Evolutionary conservation across 2,888 invertebrate species (phyloP), one percentile per base, ranked within the genome.

Genomic region (Allacma fusca): DNA sequence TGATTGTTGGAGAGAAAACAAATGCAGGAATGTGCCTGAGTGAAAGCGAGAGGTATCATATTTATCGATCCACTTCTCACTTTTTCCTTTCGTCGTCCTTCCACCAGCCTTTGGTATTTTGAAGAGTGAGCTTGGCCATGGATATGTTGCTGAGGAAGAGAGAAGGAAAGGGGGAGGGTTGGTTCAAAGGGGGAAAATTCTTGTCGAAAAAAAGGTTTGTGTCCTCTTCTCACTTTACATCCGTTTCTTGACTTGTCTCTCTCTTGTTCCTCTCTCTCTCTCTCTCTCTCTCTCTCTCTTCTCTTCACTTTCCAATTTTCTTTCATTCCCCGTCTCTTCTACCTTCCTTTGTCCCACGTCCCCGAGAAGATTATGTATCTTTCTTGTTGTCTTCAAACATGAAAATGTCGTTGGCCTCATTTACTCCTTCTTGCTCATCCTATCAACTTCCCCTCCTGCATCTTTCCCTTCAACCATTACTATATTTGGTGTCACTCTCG

Each of bases 1-100:
- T 50, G 50, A 50, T 50, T 50, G 50, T 50, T 16, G 50, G 50
- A 5, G 50, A 50, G 50, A 50, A 16, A 16, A n/a, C 1, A 50
- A 50, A 50, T 19, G 50, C 50, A n/a, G 50, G 50, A 50, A 50
- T 50, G 50, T 50, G 50, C 50, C 50, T n/a, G 16, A 19, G 50
- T 50, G 50, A 50, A 50, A 50, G 50, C 2, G 67, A 76, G 65
- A 70, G 77, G 76, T 78, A 81, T 81, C 78, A 77, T 79, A 80
- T 77, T 76, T 79, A 79, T 81, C 81, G 81, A 81, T 79, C 79
- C 76, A 77, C 64, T 44, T 34, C 16, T 21, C 1, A 24, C 44
- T 43, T 26, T 28, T 24, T 59, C 62, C 40, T 21, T n/a, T 64
- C 40, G 50, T 9, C 4, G 50, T 50, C 40, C 40, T 13, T 40